phyloP scores from a whole-genome alignment of 2,888 invertebrate genomes.

The Sminthurinus aureus region DNA sequence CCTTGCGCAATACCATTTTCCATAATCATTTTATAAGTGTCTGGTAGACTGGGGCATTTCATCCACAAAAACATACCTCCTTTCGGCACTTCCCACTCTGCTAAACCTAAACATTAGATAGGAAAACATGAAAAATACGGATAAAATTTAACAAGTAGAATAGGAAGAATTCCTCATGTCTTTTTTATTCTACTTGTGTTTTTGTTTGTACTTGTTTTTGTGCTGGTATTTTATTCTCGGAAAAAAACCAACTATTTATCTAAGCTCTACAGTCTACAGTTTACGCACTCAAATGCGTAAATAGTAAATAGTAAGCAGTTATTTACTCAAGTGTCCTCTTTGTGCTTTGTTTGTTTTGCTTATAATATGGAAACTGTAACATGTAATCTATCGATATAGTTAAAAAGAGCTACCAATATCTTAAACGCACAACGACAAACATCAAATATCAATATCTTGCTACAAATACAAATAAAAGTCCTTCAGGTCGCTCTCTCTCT shows the following conservation, averaged over 20 bases:
- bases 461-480: background rate
- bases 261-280: too few species aligned
- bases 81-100: slow-evolving; percentile 72
- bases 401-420: too few species aligned
- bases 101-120: slow-evolving; percentile 68
- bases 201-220: too few species aligned
- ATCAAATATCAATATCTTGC: too few species aligned
- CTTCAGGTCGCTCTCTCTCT: background rate
- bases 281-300: too few species aligned
- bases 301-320: background rate
- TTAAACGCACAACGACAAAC: too few species aligned
- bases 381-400: too few species aligned
- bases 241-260: too few species aligned
- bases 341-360: background rate
- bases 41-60: slow-evolving; percentile 72
- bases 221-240: too few species aligned
- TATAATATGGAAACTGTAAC: background rate
- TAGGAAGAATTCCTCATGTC: background rate
- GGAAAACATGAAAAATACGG: background rate
- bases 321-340: background rate
- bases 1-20: slow-evolving; percentile 73
- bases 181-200: too few species aligned
- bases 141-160: background rate
- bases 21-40: slow-evolving; percentile 78
- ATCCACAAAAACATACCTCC: slow-evolving; percentile 85